Evolutionary conservation across 2,797 vertebrate species (phyloP).

Genomic region (Chloroceryle inda): DNA sequence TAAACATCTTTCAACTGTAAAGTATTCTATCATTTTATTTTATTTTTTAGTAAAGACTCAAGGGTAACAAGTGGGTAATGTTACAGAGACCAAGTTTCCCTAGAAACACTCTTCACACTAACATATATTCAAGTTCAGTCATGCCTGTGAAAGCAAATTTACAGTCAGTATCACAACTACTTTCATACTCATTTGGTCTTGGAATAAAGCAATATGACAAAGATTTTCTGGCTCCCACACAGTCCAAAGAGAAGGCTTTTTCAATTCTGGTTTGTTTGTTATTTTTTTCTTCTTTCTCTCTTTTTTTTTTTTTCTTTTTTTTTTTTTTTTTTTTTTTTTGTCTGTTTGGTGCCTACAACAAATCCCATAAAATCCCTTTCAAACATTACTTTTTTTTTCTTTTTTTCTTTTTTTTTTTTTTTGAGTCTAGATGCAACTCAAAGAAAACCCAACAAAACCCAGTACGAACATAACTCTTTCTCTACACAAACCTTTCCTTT

Average conservation of each 20-base stretch:
- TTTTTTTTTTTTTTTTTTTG: no score
- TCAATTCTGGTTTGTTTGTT: neutral
- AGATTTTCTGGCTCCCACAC: neutral
- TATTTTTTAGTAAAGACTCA: neutral
- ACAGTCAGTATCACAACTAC: neutral
- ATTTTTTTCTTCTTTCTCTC: no score
- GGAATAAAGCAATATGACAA: neutral
- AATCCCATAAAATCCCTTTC: no score
- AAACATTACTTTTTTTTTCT: neutral
- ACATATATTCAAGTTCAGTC: neutral
- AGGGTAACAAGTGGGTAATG: neutral
- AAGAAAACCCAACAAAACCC: accelerated
- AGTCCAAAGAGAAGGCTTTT: neutral
- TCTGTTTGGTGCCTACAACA: no score
- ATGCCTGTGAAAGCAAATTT: neutral
- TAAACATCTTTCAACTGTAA: neutral
- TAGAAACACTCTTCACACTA: neutral
- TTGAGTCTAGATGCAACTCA: neutral
- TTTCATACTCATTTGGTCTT: neutral
- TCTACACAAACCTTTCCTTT: neutral
- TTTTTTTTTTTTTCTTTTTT: neutral
- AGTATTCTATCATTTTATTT: neutral
- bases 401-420: neutral
- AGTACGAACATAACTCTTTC: neutral
- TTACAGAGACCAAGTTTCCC: neutral